phyloP scores from a whole-genome alignment of 2,113 vertebrate species.

The Pterocles burchelli region DNA sequence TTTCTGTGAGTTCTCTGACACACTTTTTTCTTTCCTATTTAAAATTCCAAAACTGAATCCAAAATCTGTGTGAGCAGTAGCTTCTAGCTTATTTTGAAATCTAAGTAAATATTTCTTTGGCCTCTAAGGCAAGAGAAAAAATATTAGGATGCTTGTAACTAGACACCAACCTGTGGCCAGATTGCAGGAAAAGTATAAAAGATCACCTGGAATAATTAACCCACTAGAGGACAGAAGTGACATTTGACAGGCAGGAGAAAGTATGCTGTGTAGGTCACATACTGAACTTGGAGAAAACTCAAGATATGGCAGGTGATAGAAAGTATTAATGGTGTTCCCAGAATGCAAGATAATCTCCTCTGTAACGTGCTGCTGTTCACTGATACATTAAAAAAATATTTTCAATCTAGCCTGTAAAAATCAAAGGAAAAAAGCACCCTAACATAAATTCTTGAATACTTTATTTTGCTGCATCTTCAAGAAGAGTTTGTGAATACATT shows the following conservation, averaged over 20 bases:
- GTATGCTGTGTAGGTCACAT: background rate
- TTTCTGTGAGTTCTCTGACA: background rate
- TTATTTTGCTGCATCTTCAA: constrained; percentile 16
- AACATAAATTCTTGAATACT: background rate
- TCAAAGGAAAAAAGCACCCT: background rate
- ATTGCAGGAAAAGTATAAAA: background rate
- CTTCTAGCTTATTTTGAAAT: background rate
- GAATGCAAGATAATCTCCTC: background rate
- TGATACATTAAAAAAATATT: background rate
- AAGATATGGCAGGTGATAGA: constrained; percentile 3
- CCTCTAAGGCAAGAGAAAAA: background rate
- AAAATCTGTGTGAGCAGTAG: background rate
- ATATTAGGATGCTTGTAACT: background rate
- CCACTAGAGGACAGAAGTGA: background rate
- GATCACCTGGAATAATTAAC: background rate
- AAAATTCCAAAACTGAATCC: background rate
- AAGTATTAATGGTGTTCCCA: background rate
- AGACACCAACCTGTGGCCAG: background rate
- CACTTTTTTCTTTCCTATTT: background rate
- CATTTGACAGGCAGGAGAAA: background rate
- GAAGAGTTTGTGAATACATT: background rate
- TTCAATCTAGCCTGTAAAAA: background rate
- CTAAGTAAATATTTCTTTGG: background rate
- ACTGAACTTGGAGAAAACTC: background rate
- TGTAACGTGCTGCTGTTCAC: background rate